These are phyloP conservation scores for Euura lappo DNA, from an alignment of 1,140 invertebrate species.

Conservation along the genomic window DNA sequence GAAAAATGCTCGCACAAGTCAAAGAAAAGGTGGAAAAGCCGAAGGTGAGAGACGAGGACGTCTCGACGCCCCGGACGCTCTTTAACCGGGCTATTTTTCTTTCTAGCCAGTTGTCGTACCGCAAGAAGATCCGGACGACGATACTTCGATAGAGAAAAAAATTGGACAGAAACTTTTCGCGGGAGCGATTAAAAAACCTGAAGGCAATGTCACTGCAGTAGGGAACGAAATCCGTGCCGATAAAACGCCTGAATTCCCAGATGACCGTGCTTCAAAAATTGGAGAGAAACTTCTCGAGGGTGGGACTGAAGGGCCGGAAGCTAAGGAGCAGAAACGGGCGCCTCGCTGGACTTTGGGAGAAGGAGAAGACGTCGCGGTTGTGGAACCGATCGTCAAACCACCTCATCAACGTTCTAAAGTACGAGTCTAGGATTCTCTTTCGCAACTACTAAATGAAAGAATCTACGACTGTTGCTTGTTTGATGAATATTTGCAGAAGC, in stretches of 20 bases:
- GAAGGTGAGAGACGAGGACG: conserved; percentile 35
- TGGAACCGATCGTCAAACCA: conserved; percentile 66
- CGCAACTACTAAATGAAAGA: too few species aligned
- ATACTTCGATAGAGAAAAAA: conserved; percentile 27
- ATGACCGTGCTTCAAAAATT: conserved; percentile 24
- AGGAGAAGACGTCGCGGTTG: conserved; percentile 59
- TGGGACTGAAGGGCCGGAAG: conserved; percentile 42
- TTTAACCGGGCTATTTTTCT: neutral
- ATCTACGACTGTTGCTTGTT: neutral
- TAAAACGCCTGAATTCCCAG: neutral
- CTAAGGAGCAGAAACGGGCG: conserved; percentile 41
- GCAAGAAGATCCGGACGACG: conserved; percentile 15
- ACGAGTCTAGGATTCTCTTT: conserved; percentile 27
- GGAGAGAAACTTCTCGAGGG: conserved; percentile 28
- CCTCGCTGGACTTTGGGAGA: conserved; percentile 53
- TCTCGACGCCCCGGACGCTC: neutral
- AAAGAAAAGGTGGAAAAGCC: conserved; percentile 59
- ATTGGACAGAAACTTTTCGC: conserved; percentile 34
- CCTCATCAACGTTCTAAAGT: conserved; percentile 70
- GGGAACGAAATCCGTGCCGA: too few species aligned
- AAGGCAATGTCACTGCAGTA: conserved; percentile 18
- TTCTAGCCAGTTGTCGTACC: conserved; percentile 28
- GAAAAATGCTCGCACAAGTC: conserved; percentile 65
- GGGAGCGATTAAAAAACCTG: conserved; percentile 23
- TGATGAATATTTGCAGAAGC: conserved; percentile 52